Base-by-base conservation (phyloP, 2,797 vertebrate species). In the Chromobotia macracanthus region DNA sequence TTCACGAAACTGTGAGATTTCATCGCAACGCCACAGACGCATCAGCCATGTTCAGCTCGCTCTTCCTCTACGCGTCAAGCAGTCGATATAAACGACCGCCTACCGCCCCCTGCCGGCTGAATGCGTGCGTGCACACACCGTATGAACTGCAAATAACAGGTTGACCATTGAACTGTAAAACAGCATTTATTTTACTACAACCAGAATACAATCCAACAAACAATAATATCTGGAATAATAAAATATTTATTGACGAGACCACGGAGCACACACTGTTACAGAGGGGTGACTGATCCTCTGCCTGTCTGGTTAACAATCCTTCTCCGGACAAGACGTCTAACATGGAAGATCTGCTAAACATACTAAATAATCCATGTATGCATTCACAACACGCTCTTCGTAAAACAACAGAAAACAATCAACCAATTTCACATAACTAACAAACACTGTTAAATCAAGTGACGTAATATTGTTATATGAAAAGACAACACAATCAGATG, bases 21-120 rank as follows among this genome's bases (percentile, higher is more conserved):
- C 1, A 19, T 19, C 9, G 1, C 1, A 0, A 48, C 53, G 53
- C 0, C 41, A 60, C n/a, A 18, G 15, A 0, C 5, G 3, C 0
- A 0, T 6, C 12, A 3, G 35, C 23, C 75, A 56, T 76, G 1
- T 13, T 5, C 1, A 55, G 16, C 12, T 12, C 1, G 2, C 64
- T 55, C 31, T 77, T 50, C 1, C 23, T 50, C 75, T 12, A 38
- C 15, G 25, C 7, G 0, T 3, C 2, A 60, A 48, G 16, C 1
- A 0, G 9, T 9, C 0, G 25, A 25, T 70, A 35, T 10, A 63
- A 15, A 67, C 50, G 18, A 38, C 25, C 44, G 1, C 3, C 8
- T 31, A 70, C 1, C 28, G 75, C 66, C 75, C 16, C 13, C 75
- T 77, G 41, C 15, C 15, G 75, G 25, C 25, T 15, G 44, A 15